These are phyloP conservation scores for Anguilla obscura DNA, from an alignment of 2,797 vertebrate species.

Conservation along the genomic window DNA sequence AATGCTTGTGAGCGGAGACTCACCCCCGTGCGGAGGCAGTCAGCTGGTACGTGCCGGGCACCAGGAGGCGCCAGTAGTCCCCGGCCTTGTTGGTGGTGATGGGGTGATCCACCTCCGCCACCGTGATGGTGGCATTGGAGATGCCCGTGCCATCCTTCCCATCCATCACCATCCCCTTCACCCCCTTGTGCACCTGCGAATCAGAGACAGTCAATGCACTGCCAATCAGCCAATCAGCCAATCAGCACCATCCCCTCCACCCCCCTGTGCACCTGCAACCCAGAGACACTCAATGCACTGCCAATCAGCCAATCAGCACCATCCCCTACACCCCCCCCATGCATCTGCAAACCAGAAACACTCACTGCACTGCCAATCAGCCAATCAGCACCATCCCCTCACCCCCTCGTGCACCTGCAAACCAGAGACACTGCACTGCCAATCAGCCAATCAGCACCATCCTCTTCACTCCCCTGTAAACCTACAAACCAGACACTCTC, in stretches of 20 bases:
- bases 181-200: constrained; percentile 84
- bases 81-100: constrained; percentile 83
- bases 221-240: too few species aligned
- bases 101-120: constrained; percentile 80
- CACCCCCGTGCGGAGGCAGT: constrained; percentile 89
- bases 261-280: constrained; percentile 67
- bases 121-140: constrained; percentile 87
- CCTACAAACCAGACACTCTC: constrained; percentile 62
- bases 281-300: too few species aligned
- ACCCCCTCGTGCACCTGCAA: too few species aligned
- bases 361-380: too few species aligned
- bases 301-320: too few species aligned
- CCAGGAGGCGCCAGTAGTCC: constrained; percentile 95
- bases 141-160: constrained; percentile 80
- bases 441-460: too few species aligned
- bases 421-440: too few species aligned
- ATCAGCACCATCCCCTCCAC: too few species aligned
- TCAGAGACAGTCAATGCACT: too few species aligned
- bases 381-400: too few species aligned
- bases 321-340: too few species aligned
- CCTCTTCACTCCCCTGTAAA: constrained; percentile 66
- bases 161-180: constrained; percentile 89
- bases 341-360: too few species aligned
- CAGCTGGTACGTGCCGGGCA: constrained; percentile 81
- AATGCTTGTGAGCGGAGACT: constrained; percentile 38